These are phyloP conservation scores for Fabriciana adippe DNA, from an alignment of 2,888 invertebrate genomes.

Conservation along the genomic window DNA sequence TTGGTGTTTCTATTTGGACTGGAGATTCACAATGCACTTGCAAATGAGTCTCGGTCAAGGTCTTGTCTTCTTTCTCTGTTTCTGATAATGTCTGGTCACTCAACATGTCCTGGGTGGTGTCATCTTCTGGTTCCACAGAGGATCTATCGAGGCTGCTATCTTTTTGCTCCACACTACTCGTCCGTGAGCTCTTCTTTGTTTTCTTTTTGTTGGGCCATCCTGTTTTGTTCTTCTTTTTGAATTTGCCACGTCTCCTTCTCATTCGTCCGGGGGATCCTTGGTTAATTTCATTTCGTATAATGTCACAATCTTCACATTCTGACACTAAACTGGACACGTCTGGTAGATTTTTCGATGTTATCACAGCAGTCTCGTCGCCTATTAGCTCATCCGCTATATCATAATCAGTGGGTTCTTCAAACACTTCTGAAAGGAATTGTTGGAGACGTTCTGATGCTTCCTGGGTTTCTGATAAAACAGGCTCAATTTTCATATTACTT, in stretches of 20 bases:
- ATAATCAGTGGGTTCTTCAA: slow-evolving; percentile 71
- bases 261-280: slow-evolving; percentile 52
- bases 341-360: slow-evolving; percentile 63
- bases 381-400: slow-evolving; percentile 75
- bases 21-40: slow-evolving; percentile 27
- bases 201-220: slow-evolving; percentile 88
- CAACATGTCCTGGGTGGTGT: slow-evolving; percentile 59
- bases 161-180: slow-evolving; percentile 57
- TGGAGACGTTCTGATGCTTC: slow-evolving; percentile 69
- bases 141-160: slow-evolving; percentile 61
- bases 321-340: slow-evolving; percentile 74
- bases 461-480: slow-evolving; percentile 58
- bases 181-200: slow-evolving; percentile 60
- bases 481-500: slow-evolving; percentile 60
- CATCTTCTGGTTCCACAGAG: slow-evolving; percentile 63
- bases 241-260: slow-evolving; percentile 72
- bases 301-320: slow-evolving; percentile 70
- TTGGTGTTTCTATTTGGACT: slow-evolving; percentile 29
- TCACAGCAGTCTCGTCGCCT: slow-evolving; percentile 61
- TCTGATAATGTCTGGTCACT: slow-evolving; percentile 58
- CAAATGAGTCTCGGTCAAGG: slow-evolving; percentile 42
- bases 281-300: slow-evolving; percentile 66
- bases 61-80: slow-evolving; percentile 50
- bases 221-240: slow-evolving; percentile 88
- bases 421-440: slow-evolving; percentile 72